Conservation (phyloP, 2,113 vertebrate genomes). For the Salvelinus sp. region DNA sequence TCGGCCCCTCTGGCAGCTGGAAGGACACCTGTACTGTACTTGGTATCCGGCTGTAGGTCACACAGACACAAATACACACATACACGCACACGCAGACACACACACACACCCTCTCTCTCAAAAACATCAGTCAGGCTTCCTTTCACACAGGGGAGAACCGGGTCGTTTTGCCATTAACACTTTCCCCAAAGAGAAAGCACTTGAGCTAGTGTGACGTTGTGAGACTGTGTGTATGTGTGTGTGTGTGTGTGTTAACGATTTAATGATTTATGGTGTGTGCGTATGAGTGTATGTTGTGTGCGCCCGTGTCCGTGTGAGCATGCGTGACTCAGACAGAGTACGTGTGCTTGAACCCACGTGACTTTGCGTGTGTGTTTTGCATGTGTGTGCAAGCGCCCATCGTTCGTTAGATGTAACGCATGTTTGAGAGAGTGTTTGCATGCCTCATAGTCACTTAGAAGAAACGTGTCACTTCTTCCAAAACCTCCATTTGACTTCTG, state of each 20-base stretch:
- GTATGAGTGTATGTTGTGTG: neutral
- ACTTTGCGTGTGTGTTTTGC: too few relatives aligned
- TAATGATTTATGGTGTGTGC: neutral
- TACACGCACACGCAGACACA: constrained; percentile 5
- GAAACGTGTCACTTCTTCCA: too few relatives aligned
- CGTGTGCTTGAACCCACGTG: too few relatives aligned
- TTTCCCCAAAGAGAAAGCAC: constrained; percentile 57
- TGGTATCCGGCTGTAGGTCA: constrained; percentile 3
- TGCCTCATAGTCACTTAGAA: too few relatives aligned
- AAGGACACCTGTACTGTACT: constrained; percentile 39
- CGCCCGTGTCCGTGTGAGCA: neutral
- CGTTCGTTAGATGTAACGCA: too few relatives aligned
- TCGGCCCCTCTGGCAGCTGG: constrained; percentile 16
- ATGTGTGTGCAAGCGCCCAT: too few relatives aligned
- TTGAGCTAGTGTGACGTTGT: constrained; percentile 65
- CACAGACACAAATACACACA: constrained; percentile 8
- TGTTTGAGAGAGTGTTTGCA: too few relatives aligned
- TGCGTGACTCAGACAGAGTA: too few relatives aligned
- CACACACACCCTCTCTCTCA: constrained; percentile 28
- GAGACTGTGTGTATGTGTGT: constrained; percentile 24
- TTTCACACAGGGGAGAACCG: constrained; percentile 53
- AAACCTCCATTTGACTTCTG: too few relatives aligned
- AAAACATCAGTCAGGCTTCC: constrained; percentile 61
- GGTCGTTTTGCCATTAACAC: constrained; percentile 54
- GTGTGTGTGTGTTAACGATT: neutral